A percentile compares a stretch with the other conserved stretches of the same genome.
Conservation (phyloP, 30 jellyfish, hydroid and myxozoan species). For the Aurelia sp. region DNA sequence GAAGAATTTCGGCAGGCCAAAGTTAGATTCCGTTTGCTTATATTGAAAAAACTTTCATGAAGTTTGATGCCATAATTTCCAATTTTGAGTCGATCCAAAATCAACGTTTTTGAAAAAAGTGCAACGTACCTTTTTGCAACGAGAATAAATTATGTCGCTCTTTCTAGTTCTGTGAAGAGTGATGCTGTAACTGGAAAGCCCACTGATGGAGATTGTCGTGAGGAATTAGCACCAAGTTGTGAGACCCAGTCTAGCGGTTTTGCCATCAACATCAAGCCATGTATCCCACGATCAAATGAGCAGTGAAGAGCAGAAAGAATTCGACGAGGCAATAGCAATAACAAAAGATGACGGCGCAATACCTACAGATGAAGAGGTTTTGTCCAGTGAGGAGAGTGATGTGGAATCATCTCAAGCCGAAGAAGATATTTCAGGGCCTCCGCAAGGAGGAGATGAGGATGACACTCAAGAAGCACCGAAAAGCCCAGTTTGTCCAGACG, state of each 20-base stretch:
- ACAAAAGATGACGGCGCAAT: too few species aligned
- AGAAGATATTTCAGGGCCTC: neutral
- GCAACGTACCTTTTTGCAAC: too few species aligned
- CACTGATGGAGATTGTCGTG: slow-evolving; percentile 1
- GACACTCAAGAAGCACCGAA: slow-evolving; percentile 1
- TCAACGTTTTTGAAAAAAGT: too few species aligned
- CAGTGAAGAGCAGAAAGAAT: too few species aligned
- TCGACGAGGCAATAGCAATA: too few species aligned
- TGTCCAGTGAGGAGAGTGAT: neutral
- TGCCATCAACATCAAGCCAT: neutral
- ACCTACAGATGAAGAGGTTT: neutral
- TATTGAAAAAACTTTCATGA: neutral
- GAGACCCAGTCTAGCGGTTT: slow-evolving; percentile 20
- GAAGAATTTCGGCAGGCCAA: too few species aligned
- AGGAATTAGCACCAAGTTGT: neutral
- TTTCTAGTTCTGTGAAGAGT: neutral
- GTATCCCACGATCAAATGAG: too few species aligned
- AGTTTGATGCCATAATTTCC: too few species aligned
- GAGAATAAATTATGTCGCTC: too few species aligned
- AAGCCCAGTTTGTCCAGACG: slow-evolving; percentile 13
- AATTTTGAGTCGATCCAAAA: too few species aligned
- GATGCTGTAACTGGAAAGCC: neutral
- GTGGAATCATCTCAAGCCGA: slow-evolving; percentile 30
- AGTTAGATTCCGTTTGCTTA: too few species aligned
- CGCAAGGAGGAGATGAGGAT: neutral